Evolutionary conservation across 2,797 vertebrate genomes (phyloP).

Genomic region (Pelobates cultripes): DNA sequence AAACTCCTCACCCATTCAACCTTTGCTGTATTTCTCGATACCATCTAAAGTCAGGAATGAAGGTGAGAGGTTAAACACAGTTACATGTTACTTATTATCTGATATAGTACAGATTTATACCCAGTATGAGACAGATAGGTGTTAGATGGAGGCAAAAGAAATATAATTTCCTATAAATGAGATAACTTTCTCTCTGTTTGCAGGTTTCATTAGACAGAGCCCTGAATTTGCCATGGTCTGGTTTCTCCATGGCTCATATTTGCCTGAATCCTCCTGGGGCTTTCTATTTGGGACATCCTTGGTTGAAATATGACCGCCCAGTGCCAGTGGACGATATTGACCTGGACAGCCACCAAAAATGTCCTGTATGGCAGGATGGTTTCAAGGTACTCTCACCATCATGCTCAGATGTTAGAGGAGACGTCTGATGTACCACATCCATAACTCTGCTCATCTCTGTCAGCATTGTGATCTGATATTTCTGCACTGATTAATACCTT

Average conservation of each 20-base stretch:
- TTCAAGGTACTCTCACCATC: conserved; percentile 53
- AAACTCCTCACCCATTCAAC: not conserved
- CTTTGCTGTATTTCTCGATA: conserved; percentile 28
- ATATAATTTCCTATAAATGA: too few relatives aligned
- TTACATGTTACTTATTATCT: too few relatives aligned
- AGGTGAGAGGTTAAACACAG: conserved; percentile 40
- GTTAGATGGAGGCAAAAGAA: too few relatives aligned
- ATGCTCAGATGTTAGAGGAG: not conserved
- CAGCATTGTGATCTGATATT: too few relatives aligned
- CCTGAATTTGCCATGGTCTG: conserved; percentile 60
- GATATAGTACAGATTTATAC: too few relatives aligned
- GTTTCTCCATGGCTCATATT: conserved; percentile 55
- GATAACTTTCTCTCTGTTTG: too few relatives aligned
- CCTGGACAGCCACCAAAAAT: conserved; percentile 56
- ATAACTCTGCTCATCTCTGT: too few relatives aligned
- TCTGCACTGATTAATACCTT: too few relatives aligned
- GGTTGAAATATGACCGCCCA: conserved; percentile 57
- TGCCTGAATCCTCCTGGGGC: conserved; percentile 63
- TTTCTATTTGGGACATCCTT: conserved; percentile 53
- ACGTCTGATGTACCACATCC: too few relatives aligned
- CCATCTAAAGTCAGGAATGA: conserved; percentile 26
- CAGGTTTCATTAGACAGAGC: conserved; percentile 59
- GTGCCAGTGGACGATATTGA: conserved; percentile 55
- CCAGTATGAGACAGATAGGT: too few relatives aligned
- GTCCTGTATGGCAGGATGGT: conserved; percentile 60